phyloP scores from a whole-genome alignment of 2,888 invertebrate genomes.

The Bombylius major region DNA sequence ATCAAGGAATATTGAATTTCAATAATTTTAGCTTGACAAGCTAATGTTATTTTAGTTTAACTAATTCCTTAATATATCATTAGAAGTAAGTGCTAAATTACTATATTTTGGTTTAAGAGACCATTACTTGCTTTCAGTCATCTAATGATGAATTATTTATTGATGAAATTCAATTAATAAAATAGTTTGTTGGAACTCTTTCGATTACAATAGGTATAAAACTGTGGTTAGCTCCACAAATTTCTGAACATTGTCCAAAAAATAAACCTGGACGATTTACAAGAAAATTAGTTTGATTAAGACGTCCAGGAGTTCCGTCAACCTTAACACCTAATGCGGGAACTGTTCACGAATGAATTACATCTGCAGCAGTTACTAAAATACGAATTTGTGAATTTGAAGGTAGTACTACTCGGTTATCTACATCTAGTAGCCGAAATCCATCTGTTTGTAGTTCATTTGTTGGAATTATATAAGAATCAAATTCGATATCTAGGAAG shows the following conservation, averaged over 20 bases:
- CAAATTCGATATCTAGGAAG: slow-evolving; percentile 46
- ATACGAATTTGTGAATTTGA: slow-evolving; percentile 50
- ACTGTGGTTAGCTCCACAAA: slow-evolving; percentile 67
- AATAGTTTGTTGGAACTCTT: slow-evolving; percentile 41
- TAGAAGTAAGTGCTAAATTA: slow-evolving; percentile 50
- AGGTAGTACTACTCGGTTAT: slow-evolving; percentile 47
- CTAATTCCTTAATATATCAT: slow-evolving; percentile 39
- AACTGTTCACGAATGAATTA: slow-evolving; percentile 54
- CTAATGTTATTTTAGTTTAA: slow-evolving; percentile 45
- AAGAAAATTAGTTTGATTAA: slow-evolving; percentile 50
- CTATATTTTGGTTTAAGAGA: slow-evolving; percentile 57
- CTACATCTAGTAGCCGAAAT: slow-evolving; percentile 50
- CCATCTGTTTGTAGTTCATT: slow-evolving; percentile 32
- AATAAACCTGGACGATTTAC: slow-evolving; percentile 51
- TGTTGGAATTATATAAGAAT: slow-evolving; percentile 46
- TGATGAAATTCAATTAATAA: slow-evolving; percentile 44
- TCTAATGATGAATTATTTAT: slow-evolving; percentile 42
- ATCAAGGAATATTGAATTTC: slow-evolving; percentile 48
- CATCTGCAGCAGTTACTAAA: slow-evolving; percentile 48
- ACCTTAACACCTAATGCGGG: slow-evolving; percentile 50
- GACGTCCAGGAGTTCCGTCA: slow-evolving; percentile 50
- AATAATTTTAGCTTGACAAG: slow-evolving; percentile 57
- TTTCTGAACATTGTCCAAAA: slow-evolving; percentile 70
- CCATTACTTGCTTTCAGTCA: slow-evolving; percentile 57
- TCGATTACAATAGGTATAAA: slow-evolving; percentile 65